Percentiles rank a stretch among this genome's conserved stretches.
phyloP scores from a whole-genome alignment of 1,140 invertebrate species.

The Lordiphosa collinella region DNA sequence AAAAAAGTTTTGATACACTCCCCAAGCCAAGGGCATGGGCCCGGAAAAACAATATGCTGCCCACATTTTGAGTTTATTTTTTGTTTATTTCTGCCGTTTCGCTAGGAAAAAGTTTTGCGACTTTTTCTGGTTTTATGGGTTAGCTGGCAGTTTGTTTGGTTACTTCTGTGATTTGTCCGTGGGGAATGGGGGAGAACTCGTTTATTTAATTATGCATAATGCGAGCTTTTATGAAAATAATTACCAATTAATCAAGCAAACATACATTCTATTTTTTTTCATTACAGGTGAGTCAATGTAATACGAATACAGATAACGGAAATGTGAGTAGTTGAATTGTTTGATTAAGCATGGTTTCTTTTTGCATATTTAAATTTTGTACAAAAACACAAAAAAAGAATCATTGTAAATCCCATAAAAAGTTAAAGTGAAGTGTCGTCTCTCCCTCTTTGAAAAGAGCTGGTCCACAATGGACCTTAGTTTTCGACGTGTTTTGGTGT shows the following conservation, averaged over 20 bases:
- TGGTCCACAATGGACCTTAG: slow-evolving; percentile 66
- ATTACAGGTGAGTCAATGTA: slow-evolving; percentile 52
- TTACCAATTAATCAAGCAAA: slow-evolving; percentile 22
- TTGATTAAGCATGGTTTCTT: not conserved
- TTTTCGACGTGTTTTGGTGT: slow-evolving; percentile 80
- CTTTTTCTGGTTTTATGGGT: slow-evolving; percentile 24
- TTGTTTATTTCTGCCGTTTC: not conserved
- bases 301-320: not conserved
- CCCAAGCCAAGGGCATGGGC: not conserved
- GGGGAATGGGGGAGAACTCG: not conserved
- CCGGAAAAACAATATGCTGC: slow-evolving; percentile 17
- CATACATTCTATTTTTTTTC: slow-evolving; percentile 4
- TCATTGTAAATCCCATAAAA: not conserved
- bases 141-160: slow-evolving; percentile 5
- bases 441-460: not conserved
- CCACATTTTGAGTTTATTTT: slow-evolving; percentile 12
- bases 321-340: not conserved
- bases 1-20: slow-evolving; percentile 39
- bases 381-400: not conserved
- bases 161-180: slow-evolving; percentile 13
- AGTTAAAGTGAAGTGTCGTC: slow-evolving; percentile 27
- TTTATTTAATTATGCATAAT: slow-evolving; percentile 21
- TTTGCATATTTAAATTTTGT: not conserved
- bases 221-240: slow-evolving; percentile 1
- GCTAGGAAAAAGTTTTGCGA: slow-evolving; percentile 22